Conservation (phyloP, 2,888 invertebrate genomes). For the Acrocera orbiculus region DNA sequence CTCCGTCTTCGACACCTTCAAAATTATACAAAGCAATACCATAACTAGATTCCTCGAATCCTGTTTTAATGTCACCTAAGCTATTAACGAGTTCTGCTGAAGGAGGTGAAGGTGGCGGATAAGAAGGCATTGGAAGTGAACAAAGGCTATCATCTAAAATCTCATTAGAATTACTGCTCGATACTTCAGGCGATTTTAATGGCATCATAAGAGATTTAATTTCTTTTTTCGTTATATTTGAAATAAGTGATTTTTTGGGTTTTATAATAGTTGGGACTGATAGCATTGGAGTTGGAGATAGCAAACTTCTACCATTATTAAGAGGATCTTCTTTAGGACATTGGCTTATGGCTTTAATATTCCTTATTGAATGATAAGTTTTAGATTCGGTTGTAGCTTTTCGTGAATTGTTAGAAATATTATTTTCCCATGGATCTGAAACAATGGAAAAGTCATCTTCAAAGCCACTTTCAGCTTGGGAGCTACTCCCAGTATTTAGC, state of each 20-base stretch:
- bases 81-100: conserved; percentile 13
- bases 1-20: conserved; percentile 52
- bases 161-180: conserved; percentile 10
- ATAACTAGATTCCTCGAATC: conserved; percentile 38
- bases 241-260: conserved; percentile 31
- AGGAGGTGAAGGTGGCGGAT: conserved; percentile 63
- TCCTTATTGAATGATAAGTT: conserved; percentile 19
- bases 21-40: conserved; percentile 69
- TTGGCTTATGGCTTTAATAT: conserved; percentile 14
- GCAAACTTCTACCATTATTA: conserved; percentile 34
- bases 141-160: conserved; percentile 22
- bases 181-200: conserved; percentile 11
- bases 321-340: conserved; percentile 38
- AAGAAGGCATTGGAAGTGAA: conserved; percentile 62
- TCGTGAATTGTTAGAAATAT: not conserved
- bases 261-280: conserved; percentile 58
- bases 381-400: not conserved
- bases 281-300: conserved; percentile 30
- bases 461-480: conserved; percentile 56
- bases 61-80: conserved; percentile 19
- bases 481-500: conserved; percentile 38
- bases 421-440: conserved; percentile 28
- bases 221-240: conserved; percentile 21
- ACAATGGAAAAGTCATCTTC: conserved; percentile 54
- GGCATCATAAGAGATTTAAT: conserved; percentile 19